phyloP scores from a whole-genome alignment of 2,113 vertebrate species.

The Alectura lathami region DNA sequence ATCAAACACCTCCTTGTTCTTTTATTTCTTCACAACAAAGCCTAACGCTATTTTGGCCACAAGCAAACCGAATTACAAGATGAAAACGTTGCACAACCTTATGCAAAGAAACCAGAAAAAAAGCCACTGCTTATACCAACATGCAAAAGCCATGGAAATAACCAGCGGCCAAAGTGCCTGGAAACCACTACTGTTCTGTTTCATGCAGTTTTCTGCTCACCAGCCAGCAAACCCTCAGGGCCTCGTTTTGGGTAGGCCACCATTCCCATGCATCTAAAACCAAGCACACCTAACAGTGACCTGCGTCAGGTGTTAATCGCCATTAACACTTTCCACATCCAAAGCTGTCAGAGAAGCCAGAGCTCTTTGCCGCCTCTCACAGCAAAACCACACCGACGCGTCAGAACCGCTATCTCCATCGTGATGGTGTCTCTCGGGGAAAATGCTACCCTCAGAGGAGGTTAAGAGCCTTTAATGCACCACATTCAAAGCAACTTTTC shows the following conservation, averaged over 20 bases:
- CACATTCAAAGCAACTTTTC: not conserved
- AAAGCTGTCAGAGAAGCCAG: not conserved
- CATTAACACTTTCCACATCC: not conserved
- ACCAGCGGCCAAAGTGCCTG: not conserved
- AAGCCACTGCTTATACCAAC: not conserved
- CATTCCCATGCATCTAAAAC: accelerated
- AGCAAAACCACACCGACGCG: not conserved
- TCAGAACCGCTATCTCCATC: not conserved
- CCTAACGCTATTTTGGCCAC: not conserved
- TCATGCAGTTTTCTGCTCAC: not conserved
- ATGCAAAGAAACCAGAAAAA: not conserved
- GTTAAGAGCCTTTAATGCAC: not conserved
- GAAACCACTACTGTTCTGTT: not conserved
- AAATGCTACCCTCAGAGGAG: not conserved
- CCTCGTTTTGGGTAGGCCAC: not conserved
- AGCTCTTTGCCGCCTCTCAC: not conserved
- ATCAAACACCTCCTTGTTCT: not conserved
- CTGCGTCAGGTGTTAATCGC: not conserved
- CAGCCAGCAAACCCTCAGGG: not conserved
- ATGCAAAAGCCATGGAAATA: not conserved
- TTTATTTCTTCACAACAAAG: not conserved
- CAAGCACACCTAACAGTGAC: not conserved
- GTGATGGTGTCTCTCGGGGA: not conserved
- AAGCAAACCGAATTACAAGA: not conserved
- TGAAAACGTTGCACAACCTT: not conserved